These are phyloP conservation scores for Leucophenga varia DNA, from an alignment of 1,140 invertebrate genomes.

Conservation along the genomic window DNA sequence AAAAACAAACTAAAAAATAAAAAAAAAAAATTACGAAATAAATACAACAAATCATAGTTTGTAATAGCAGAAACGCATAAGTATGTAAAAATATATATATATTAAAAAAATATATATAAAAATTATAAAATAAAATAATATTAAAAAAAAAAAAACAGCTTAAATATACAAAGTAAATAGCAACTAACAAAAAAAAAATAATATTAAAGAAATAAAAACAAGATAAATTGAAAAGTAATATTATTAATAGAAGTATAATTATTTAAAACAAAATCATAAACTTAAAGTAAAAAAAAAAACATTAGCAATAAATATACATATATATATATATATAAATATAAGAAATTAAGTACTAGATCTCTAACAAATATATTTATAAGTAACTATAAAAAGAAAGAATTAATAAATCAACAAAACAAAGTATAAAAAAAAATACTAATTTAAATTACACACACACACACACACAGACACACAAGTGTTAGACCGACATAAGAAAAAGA, in stretches of 20 bases:
- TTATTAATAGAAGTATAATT: conserved; percentile 1
- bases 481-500: too few relatives aligned
- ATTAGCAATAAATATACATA: conserved; percentile 35
- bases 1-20: conserved; percentile 8
- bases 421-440: conserved; percentile 9
- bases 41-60: conserved; percentile 41
- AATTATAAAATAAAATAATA: conserved; percentile 12
- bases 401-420: too few relatives aligned
- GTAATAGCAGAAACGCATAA: conserved; percentile 21
- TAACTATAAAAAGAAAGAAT: too few relatives aligned
- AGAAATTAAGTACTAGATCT: not conserved
- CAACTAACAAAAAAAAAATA: conserved; percentile 8
- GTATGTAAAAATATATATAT: conserved; percentile 35
- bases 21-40: conserved; percentile 4
- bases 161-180: too few relatives aligned
- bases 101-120: conserved; percentile 1
- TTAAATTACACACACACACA: conserved; percentile 8
- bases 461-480: conserved; percentile 1
- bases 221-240: conserved; percentile 2
- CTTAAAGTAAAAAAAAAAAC: conserved; percentile 18
- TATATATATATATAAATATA: conserved; percentile 3
- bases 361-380: not conserved
- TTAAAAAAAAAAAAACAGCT: conserved; percentile 9
- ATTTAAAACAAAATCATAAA: not conserved
- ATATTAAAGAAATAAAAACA: conserved; percentile 2